Conservation (phyloP, 2,797 vertebrate species). For the Odontamblyopus rebecca region DNA sequence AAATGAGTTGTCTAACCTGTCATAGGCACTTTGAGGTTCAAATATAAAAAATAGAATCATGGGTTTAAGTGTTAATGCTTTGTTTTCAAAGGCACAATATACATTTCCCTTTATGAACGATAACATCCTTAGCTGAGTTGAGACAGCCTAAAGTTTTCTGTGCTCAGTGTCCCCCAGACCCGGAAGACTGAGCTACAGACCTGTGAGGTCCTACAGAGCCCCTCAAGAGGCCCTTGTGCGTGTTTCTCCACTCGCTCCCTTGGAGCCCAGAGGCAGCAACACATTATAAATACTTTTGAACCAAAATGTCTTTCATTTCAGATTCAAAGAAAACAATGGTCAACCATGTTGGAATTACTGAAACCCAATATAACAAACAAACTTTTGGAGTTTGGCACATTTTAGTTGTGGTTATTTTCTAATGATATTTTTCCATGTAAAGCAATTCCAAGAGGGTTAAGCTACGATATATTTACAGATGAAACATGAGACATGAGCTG, state of each 20-base stretch:
- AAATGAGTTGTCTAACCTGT: not conserved
- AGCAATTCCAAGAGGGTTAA: too few species aligned
- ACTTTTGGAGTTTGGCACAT: not conserved
- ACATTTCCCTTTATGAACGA: constrained; percentile 37
- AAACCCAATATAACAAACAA: too few species aligned
- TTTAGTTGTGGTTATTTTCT: not conserved
- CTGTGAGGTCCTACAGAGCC: too few species aligned
- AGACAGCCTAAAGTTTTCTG: too few species aligned
- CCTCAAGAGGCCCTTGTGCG: not conserved
- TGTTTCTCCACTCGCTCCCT: not conserved
- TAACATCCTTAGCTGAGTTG: too few species aligned
- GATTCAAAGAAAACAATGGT: not conserved
- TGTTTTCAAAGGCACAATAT: constrained; percentile 26
- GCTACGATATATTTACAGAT: too few species aligned
- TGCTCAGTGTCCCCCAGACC: too few species aligned
- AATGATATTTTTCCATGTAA: too few species aligned
- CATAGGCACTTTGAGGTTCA: not conserved
- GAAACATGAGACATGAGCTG: too few species aligned
- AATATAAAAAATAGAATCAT: not conserved
- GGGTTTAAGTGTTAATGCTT: constrained; percentile 1
- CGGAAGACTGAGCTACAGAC: too few species aligned
- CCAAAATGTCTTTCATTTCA: not conserved
- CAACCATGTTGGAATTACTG: not conserved
- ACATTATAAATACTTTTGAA: not conserved
- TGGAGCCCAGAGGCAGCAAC: not conserved